Base-by-base conservation (phyloP, 2,888 invertebrate genomes). In the Lepidonotus clava region DNA sequence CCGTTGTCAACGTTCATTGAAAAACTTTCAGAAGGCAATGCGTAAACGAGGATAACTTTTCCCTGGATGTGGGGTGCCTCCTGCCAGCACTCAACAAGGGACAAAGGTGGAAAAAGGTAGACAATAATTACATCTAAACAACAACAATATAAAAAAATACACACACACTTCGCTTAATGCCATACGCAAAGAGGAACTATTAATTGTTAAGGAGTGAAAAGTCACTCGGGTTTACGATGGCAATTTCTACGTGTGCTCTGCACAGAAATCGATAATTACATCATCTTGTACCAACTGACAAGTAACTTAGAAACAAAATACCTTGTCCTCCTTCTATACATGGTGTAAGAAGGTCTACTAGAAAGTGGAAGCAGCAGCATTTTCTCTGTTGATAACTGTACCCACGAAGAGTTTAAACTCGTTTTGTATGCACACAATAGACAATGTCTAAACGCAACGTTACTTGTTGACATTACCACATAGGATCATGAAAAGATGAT, bases 281-380 rank as follows among this genome's bases (percentile, higher is more conserved):
- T 38, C 71, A n/a, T 38, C 36, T 71, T 36, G 34, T 34, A 36
- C 71, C 38, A 21, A 36, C 38, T 38, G 71, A 71, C 71, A 71
- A 34, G 66, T 11, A 71, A 71, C 18, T 32, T 71, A 38, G 11
- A 71, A 71, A 71, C 18, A n/a, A n/a, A n/a, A 71, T 71, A 71
- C 71, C 71, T 38, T 14, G 21, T 61, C n/a, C 38, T n/a, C 34
- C 21, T 71, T 38, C 56, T 11, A 18, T 61, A 71, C 38, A 34
- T 14, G 71, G 38, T 14, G 36, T 38, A 34, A 71, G 36, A 38
- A 6, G 71, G 71, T 71, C 14, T 21, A 71, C 36, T 34, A 71
- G 71, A 71, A 71, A 71, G 38, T 71, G 71, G 71, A 71, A 71
- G 71, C 71, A 71, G 71, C 71, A 71, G 71, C 71, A 71, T 71